A percentile compares a stretch with the other conserved stretches of the same genome.
Evolutionary conservation across 2,888 invertebrate species (phyloP).

Genomic region (Heteropelma amictum): DNA sequence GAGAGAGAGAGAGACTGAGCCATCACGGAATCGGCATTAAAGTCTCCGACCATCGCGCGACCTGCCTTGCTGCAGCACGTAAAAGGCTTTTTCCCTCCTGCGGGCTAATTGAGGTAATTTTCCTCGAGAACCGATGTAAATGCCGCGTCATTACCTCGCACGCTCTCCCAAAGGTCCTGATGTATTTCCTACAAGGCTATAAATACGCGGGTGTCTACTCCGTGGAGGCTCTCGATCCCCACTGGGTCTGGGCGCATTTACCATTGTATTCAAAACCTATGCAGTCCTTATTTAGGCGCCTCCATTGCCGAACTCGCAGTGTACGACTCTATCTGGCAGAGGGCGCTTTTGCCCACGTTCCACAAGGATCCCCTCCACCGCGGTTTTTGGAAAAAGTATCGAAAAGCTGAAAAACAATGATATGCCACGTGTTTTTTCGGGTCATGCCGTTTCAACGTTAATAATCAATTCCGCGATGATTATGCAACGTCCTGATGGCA

Average conservation of each 20-base stretch:
- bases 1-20: slow-evolving; percentile 24
- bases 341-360: slow-evolving; percentile 37
- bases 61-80: slow-evolving; percentile 20
- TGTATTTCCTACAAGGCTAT: slow-evolving; percentile 63
- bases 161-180: slow-evolving; percentile 61
- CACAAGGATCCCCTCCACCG: slow-evolving; percentile 22
- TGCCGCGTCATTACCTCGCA: slow-evolving; percentile 63
- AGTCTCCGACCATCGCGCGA: slow-evolving; percentile 27
- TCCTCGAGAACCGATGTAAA: slow-evolving; percentile 70
- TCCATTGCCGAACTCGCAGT: slow-evolving; percentile 39
- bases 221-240: slow-evolving; percentile 31
- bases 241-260: slow-evolving; percentile 37
- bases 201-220: too few species aligned
- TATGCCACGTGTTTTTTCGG: too few species aligned
- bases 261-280: slow-evolving; percentile 30
- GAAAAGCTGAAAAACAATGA: slow-evolving; percentile 4
- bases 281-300: not conserved
- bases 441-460: too few species aligned
- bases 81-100: slow-evolving; percentile 49
- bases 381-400: slow-evolving; percentile 43
- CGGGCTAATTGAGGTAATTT: slow-evolving; percentile 73
- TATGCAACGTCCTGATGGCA: too few species aligned
- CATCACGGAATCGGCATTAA: slow-evolving; percentile 24
- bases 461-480: too few species aligned
- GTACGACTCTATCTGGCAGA: slow-evolving; percentile 16